phyloP scores from a whole-genome alignment of 2,113 vertebrate genomes.

The Euleptes europaea region DNA sequence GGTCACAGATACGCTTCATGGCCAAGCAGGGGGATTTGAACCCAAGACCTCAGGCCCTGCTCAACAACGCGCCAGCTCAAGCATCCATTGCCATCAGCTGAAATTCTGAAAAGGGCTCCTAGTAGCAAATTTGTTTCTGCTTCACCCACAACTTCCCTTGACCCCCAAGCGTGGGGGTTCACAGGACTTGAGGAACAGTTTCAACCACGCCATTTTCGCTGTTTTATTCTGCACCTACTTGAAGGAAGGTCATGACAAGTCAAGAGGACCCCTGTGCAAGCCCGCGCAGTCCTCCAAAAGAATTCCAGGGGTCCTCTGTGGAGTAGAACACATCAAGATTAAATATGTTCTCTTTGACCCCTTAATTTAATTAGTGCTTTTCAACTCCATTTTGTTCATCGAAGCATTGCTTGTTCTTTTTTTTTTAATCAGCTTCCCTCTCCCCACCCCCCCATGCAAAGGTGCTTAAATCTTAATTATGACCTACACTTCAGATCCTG shows the following conservation, averaged over 20 bases:
- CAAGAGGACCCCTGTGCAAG: background rate
- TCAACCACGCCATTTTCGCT: background rate
- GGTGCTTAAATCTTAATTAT: constrained; percentile 14
- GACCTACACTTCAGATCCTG: accelerated
- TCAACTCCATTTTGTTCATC: background rate
- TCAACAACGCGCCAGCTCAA: background rate
- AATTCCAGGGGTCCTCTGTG: background rate
- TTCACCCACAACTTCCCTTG: background rate
- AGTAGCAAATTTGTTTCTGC: too few species aligned
- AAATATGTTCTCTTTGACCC: background rate
- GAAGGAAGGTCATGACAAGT: background rate
- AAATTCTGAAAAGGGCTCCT: background rate
- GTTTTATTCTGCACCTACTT: background rate
- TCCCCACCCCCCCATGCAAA: background rate
- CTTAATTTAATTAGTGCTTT: background rate
- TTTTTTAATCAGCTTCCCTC: background rate
- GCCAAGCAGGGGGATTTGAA: background rate
- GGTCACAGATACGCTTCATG: too few species aligned
- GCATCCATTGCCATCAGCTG: background rate
- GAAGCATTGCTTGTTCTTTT: background rate
- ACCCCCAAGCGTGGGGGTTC: too few species aligned
- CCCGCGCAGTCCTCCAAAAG: background rate
- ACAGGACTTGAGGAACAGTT: background rate
- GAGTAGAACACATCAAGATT: background rate
- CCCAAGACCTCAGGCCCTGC: background rate